phyloP scores from a whole-genome alignment of 2,113 vertebrate species.

The Halcyon malimbica region DNA sequence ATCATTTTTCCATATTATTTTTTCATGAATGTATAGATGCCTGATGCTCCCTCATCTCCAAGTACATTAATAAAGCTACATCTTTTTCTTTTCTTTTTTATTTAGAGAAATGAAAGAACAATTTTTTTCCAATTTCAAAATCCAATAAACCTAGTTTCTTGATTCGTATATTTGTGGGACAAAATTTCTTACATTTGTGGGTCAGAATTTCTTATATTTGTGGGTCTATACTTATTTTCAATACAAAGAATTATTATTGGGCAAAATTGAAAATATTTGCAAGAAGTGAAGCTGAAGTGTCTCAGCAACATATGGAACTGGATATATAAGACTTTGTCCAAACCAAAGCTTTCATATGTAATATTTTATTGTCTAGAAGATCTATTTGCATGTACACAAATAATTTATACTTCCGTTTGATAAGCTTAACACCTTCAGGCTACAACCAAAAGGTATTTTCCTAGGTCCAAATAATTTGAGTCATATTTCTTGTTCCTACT shows the following conservation, averaged over 20 bases:
- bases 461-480: background rate
- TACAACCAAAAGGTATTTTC: background rate
- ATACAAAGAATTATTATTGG: background rate
- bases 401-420: background rate
- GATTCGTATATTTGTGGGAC: background rate
- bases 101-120: background rate
- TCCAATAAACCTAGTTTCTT: background rate
- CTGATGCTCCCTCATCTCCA: background rate
- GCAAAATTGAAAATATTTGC: background rate
- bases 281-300: background rate
- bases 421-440: background rate
- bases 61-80: background rate
- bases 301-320: background rate
- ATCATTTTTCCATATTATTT: background rate
- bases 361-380: background rate
- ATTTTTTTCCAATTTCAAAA: background rate
- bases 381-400: background rate
- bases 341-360: background rate
- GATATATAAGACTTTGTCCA: background rate
- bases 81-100: background rate
- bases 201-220: background rate
- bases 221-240: background rate
- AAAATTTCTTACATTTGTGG: background rate
- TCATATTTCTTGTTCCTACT: background rate
- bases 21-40: background rate